Evolutionary conservation across 1,140 invertebrate genomes (phyloP), one percentile per base, ranked within the genome.

Genomic region (Drosophila parvula): DNA sequence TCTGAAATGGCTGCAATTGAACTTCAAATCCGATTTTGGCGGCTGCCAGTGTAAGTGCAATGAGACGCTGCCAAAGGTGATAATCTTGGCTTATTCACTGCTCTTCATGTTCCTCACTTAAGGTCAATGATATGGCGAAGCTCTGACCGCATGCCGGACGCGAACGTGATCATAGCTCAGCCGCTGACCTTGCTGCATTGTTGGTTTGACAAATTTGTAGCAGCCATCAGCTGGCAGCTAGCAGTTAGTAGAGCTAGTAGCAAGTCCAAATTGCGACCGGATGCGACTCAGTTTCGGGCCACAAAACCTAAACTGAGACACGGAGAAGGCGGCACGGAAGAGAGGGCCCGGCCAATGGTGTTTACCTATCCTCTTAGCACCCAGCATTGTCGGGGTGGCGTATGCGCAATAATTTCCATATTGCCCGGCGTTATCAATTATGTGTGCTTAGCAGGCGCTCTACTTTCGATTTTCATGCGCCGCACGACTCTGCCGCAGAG

Each of bases 131-230:
- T 86, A 85, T 85, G 68, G 60, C 69, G 58, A 56, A 63, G 81
- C 79, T 55, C 51, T 85, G 81, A 81, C 82, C 81, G 77, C 71
- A 76, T 69, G 80, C 80, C 58, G 63, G 78, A 58, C 67, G 69
- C 60, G 67, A 75, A 78, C 64, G 80, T 61, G 63, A 88, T 89
- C 84, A 86, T 74, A 61, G 70, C 56, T 79, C 65, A 78, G 48
- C 45, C n/a, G 50, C 28, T 67, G 80, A 83, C 83, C 83, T 88
- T 88, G 83, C 79, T 41, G 68, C 80, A 74, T 83, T 83, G 84
- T 83, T 83, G 48, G 73, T 84, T 86, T 88, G 83, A 88, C 83
- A 88, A 88, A 88, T 88, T 89, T 88, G 83, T 83, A 78, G 83
- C 84, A 86, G 36, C 51, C 32, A 53, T 38, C 50, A 38, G 32